Conservation (phyloP, 2,888 invertebrate genomes). For the Dynastes grantii region DNA sequence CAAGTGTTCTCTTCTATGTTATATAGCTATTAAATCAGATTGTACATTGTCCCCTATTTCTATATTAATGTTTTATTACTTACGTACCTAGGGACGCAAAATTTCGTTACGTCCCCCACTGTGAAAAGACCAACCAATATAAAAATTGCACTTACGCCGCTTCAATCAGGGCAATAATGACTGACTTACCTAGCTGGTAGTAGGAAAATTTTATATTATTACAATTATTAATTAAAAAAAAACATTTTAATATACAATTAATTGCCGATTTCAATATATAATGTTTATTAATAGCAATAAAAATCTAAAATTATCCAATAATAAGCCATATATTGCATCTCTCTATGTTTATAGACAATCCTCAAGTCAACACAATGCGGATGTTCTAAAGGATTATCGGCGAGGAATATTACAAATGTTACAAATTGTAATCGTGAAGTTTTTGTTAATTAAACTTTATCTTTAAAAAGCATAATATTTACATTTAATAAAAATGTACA, state of each 20-base stretch:
- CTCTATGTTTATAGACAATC: neutral
- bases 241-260: neutral
- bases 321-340: slow-evolving; percentile 8
- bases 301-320: neutral
- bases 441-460: slow-evolving; percentile 10
- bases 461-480: slow-evolving; percentile 22
- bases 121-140: no score
- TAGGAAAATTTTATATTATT: no score
- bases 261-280: neutral
- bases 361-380: slow-evolving; percentile 3
- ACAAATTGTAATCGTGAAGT: neutral
- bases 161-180: no score
- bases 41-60: no score
- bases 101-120: no score
- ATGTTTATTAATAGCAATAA: slow-evolving; percentile 12
- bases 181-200: no score
- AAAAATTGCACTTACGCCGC: no score
- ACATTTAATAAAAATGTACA: slow-evolving; percentile 9
- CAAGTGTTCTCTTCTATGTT: no score
- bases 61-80: no score
- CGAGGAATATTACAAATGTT: neutral
- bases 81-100: no score
- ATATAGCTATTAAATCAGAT: no score
- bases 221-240: no score
- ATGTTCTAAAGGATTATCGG: slow-evolving; percentile 7